Evolutionary conservation across 2,797 vertebrate genomes (phyloP).

Genomic region (Phataginus tricuspis): DNA sequence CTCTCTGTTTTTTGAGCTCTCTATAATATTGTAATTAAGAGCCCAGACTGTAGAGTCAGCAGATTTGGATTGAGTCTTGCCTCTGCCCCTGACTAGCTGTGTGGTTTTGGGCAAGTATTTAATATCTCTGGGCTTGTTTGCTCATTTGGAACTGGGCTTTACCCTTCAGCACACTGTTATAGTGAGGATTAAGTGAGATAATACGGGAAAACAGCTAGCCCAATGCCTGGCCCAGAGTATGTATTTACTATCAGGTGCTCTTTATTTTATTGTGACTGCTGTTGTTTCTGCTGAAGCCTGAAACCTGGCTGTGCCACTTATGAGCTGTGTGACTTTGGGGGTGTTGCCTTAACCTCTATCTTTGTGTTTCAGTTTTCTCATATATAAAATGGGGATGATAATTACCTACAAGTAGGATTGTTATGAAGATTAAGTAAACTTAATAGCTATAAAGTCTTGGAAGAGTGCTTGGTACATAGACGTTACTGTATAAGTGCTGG

Average conservation of each 20-base stretch:
- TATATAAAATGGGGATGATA: neutral
- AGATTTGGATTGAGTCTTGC: neutral
- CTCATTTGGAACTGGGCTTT: slow-evolving; percentile 26
- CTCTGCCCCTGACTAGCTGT: neutral
- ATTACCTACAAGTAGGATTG: neutral
- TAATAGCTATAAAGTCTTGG: neutral
- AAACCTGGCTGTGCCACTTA: neutral
- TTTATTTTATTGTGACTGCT: neutral
- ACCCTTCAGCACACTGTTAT: neutral
- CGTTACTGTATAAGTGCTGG: neutral
- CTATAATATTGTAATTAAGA: neutral
- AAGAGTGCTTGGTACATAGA: neutral
- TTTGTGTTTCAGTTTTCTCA: neutral
- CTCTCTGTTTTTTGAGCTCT: neutral
- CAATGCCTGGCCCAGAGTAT: neutral
- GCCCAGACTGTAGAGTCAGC: neutral
- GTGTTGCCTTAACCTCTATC: neutral
- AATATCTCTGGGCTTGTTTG: neutral
- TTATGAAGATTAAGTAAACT: slow-evolving; percentile 5
- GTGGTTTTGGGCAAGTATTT: neutral
- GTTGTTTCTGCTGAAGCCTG: neutral
- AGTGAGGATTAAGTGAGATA: neutral
- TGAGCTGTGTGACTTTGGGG: neutral
- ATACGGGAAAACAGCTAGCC: neutral
- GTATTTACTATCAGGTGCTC: neutral